These are phyloP conservation scores for Trichopoda pennipes DNA, from an alignment of 2,888 invertebrate genomes.

Conservation along the genomic window DNA sequence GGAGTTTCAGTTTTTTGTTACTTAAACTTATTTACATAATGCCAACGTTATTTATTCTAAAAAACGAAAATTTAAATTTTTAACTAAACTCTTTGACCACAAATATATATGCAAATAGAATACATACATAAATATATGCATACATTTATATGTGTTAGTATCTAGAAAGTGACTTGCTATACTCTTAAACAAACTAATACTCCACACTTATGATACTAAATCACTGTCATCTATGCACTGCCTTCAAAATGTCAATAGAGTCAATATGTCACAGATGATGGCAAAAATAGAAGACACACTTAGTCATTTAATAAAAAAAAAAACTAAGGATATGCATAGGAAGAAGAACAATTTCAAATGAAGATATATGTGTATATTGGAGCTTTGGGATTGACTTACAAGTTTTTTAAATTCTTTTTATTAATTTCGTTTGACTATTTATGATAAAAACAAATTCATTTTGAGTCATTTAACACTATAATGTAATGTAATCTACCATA, in stretches of 20 bases:
- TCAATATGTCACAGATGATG: slow-evolving; percentile 70
- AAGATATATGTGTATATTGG: not conserved
- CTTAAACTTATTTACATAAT: too few species aligned
- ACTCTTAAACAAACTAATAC: slow-evolving; percentile 43
- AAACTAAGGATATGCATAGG: slow-evolving; percentile 10
- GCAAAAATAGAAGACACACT: slow-evolving; percentile 13
- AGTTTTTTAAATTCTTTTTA: not conserved
- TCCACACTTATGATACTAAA: slow-evolving; percentile 67
- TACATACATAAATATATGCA: not conserved
- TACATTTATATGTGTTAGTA: not conserved
- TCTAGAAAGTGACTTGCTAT: not conserved
- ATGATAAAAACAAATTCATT: too few species aligned
- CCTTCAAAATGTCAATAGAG: slow-evolving; percentile 71
- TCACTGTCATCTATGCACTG: slow-evolving; percentile 70
- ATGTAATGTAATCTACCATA: too few species aligned
- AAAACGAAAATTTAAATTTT: not conserved
- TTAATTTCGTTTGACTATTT: too few species aligned
- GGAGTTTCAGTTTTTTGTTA: too few species aligned
- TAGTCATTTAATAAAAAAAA: slow-evolving; percentile 7
- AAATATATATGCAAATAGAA: not conserved
- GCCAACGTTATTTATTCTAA: not conserved
- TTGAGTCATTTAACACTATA: too few species aligned
- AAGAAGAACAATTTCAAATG: not conserved
- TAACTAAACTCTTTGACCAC: not conserved
- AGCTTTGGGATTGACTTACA: not conserved